phyloP scores from a whole-genome alignment of 2,888 invertebrate species.

The Ophion costatus region DNA sequence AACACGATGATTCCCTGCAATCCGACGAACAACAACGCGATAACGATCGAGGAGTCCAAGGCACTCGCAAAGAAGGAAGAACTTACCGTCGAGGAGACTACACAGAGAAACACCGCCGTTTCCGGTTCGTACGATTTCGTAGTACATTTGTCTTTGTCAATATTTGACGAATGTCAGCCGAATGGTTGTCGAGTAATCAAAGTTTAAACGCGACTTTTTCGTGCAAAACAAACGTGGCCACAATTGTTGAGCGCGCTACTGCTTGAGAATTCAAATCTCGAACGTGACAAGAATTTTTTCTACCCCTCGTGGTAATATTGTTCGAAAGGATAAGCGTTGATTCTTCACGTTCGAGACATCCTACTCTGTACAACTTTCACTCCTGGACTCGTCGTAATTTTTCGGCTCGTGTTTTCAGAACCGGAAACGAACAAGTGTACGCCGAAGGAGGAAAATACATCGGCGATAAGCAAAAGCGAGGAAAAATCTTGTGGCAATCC shows the following conservation, averaged over 20 bases:
- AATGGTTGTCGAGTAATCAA: neutral
- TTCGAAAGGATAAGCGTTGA: neutral
- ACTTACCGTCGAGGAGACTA: slow-evolving; percentile 53
- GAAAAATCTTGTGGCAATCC: slow-evolving; percentile 82
- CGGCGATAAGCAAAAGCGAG: slow-evolving; percentile 74
- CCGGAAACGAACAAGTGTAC: slow-evolving; percentile 72
- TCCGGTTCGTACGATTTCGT: slow-evolving; percentile 62
- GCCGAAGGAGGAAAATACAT: slow-evolving; percentile 77
- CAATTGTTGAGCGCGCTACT: neutral
- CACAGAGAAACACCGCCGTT: slow-evolving; percentile 55
- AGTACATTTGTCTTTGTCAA: neutral
- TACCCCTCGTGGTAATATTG: neutral
- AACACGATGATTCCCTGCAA: slow-evolving; percentile 75
- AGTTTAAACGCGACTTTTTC: neutral
- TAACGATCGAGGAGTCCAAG: slow-evolving; percentile 71
- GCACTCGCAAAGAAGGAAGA: slow-evolving; percentile 74
- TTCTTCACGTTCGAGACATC: neutral
- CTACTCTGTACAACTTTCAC: too few species aligned
- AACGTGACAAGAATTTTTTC: neutral
- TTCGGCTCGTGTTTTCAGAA: slow-evolving; percentile 64
- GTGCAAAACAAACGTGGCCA: too few species aligned
- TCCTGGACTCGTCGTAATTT: slow-evolving; percentile 4
- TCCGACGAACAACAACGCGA: slow-evolving; percentile 65
- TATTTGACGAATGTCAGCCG: neutral
- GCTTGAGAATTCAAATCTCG: neutral